Conservation (phyloP, 2,113 vertebrate species). For the Orientallactaga bullata region DNA sequence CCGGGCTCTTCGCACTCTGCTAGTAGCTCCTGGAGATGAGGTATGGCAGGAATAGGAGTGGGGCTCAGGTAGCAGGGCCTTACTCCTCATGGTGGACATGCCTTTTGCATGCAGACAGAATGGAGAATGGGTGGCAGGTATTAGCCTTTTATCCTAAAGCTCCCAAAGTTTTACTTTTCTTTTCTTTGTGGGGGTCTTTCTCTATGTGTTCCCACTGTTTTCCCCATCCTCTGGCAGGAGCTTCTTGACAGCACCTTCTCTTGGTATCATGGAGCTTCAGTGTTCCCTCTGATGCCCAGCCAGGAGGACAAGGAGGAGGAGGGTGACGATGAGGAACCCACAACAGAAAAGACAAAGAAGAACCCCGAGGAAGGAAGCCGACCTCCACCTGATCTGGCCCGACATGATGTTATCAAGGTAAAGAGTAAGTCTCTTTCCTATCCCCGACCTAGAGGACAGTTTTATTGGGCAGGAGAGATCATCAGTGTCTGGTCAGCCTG, state of each 20-base stretch:
- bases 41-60: slow-evolving; percentile 80
- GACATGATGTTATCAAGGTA: slow-evolving; percentile 94
- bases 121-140: neutral
- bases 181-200: neutral
- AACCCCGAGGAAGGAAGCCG: slow-evolving; percentile 89
- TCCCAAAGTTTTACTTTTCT: neutral
- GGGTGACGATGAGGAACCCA: slow-evolving; percentile 84
- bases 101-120: neutral
- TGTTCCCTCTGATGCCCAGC: slow-evolving; percentile 92
- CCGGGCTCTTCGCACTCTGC: slow-evolving; percentile 90
- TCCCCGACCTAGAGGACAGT: neutral
- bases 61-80: neutral
- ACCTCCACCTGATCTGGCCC: slow-evolving; percentile 92
- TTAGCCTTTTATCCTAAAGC: neutral
- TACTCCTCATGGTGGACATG: neutral
- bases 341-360: slow-evolving; percentile 83
- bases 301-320: slow-evolving; percentile 91
- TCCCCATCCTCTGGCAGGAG: slow-evolving; percentile 85
- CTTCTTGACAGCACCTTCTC: slow-evolving; percentile 94
- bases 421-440: neutral
- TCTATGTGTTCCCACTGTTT: neutral
- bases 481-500: neutral
- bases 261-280: slow-evolving; percentile 92
- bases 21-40: slow-evolving; percentile 94
- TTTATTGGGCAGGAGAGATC: neutral